These are phyloP conservation scores for Phoeniculus purpureus DNA, from an alignment of 2,797 vertebrate species.

Conservation along the genomic window DNA sequence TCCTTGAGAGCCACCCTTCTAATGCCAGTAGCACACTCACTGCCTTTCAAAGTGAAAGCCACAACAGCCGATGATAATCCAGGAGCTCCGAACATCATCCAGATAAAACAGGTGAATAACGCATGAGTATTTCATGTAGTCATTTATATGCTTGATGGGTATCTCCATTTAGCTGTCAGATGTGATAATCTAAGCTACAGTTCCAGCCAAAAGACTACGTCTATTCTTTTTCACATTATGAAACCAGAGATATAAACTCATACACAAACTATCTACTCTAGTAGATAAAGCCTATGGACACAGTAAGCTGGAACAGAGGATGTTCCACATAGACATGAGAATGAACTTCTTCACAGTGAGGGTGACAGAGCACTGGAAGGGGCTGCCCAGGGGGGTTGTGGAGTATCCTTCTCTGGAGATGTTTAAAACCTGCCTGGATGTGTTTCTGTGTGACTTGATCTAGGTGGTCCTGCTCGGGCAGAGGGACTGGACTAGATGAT, in stretches of 20 bases:
- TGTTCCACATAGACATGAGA: too few species aligned
- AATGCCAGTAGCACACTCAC: background rate
- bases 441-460: too few species aligned
- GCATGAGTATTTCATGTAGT: background rate
- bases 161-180: constrained; percentile 44
- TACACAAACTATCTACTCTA: background rate
- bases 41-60: background rate
- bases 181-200: constrained; percentile 15
- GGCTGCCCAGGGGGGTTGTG: too few species aligned
- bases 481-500: too few species aligned
- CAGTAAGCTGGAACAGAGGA: background rate
- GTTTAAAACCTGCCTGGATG: too few species aligned
- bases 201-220: background rate
- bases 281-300: background rate
- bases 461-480: too few species aligned
- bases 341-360: too few species aligned
- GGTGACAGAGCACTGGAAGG: too few species aligned
- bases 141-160: constrained; percentile 16
- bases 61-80: background rate
- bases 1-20: background rate
- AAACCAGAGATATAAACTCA: background rate
- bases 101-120: constrained; percentile 28
- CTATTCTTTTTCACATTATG: background rate
- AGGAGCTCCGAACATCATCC: background rate
- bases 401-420: too few species aligned